Conservation (phyloP, 2,797 vertebrate genomes). For the Emydoidea blandingii region DNA sequence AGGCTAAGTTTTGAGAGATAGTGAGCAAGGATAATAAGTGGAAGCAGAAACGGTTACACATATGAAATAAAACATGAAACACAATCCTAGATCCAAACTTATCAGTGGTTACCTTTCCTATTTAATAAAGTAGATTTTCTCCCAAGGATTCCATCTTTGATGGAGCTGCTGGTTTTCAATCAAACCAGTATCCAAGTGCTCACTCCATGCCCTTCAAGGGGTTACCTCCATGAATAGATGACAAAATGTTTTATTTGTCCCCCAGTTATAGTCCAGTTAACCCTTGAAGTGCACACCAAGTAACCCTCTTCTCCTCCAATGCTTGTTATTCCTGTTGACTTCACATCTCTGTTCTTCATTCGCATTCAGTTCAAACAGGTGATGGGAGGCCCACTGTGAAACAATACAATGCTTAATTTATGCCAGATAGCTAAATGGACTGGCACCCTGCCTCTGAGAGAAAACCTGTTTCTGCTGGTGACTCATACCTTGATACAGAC, state of each 20-base stretch:
- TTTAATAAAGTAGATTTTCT: neutral
- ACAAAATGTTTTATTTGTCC: neutral
- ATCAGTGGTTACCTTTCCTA: neutral
- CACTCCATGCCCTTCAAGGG: too few species aligned
- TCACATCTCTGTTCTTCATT: too few species aligned
- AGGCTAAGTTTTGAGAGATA: neutral
- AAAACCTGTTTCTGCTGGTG: too few species aligned
- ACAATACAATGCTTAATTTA: too few species aligned
- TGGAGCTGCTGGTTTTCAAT: neutral
- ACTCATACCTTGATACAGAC: too few species aligned
- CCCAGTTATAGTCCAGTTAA: neutral
- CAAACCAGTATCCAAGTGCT: neutral
- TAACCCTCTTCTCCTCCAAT: neutral
- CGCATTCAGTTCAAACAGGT: too few species aligned
- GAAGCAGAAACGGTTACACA: neutral
- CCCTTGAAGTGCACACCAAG: neutral
- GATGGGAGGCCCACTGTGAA: too few species aligned
- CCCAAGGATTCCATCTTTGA: neutral
- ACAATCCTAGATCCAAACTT: too few species aligned
- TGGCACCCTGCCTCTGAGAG: too few species aligned
- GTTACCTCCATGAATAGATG: neutral
- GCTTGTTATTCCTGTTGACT: too few species aligned
- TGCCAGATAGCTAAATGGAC: too few species aligned
- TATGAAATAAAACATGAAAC: neutral
- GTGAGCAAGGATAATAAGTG: neutral